Evolutionary conservation across 2,888 invertebrate genomes (phyloP), one percentile per base, ranked within the genome.

Genomic region (Lissonota sp.): DNA sequence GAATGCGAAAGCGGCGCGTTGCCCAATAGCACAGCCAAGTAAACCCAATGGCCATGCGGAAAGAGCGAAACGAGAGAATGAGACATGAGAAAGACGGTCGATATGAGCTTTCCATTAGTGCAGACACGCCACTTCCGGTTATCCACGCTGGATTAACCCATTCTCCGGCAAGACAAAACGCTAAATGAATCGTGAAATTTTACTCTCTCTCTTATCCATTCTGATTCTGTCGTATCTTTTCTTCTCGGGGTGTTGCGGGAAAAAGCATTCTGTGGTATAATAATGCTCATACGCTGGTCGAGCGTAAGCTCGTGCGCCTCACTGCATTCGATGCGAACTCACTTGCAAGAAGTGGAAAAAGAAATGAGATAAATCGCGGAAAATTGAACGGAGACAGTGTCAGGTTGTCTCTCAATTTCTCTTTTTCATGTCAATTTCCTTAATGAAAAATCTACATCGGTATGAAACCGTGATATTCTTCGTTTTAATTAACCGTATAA

Each of bases 151-250:
- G 84, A 88, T 90, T 89, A 88, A 89, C 86, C 84, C 84, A 85
- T 87, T 86, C 84, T 85, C 74, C 60, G 81, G 80, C 58, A 79
- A 84, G 72, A 87, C 86, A 88, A 88, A 88, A 88, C 85, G 84
- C 84, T 86, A 87, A 89, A 90, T 89, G 88, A 89, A 89, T 88
- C 88, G 89, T 88, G 82, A 89, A 89, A 88, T 88, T 88, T 84
- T 79, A 79, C 83, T 83, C 37, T 26, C 37, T 57, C 40, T 49
- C 60, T 63, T 60, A 58, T 69, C n/a, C 53, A 53, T 71, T 57
- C 26, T 5, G 2, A 16, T 16, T 49, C 49, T 0, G 37, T 64
- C 26, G 4, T 44, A 42, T 49, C 49, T 64, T 64, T 8, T 58
- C 39, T 62, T 26, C 37, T 57, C 60, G 49, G 64, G 62, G 14